These are phyloP conservation scores for Olivierus martensii DNA, from an alignment of 1,140 invertebrate genomes.

Conservation along the genomic window DNA sequence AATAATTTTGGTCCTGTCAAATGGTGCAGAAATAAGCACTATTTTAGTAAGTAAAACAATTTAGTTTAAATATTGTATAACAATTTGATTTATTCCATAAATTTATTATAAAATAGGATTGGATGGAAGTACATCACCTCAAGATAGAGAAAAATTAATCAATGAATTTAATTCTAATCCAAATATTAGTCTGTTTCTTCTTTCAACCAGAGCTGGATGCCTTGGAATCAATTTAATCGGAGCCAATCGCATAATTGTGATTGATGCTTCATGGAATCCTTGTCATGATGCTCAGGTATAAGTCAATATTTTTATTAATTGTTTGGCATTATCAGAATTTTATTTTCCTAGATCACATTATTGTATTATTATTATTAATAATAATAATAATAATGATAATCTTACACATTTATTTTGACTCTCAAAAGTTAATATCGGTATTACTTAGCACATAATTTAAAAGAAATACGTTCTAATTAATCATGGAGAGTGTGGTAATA, in stretches of 20 bases:
- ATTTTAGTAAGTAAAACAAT: slow-evolving; percentile 60
- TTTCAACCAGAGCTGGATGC: slow-evolving; percentile 94
- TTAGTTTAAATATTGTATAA: neutral
- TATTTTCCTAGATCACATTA: neutral
- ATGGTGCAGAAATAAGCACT: slow-evolving; percentile 77
- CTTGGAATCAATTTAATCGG: slow-evolving; percentile 91
- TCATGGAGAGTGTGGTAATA: too few species aligned
- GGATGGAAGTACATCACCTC: slow-evolving; percentile 86
- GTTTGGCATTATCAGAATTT: neutral
- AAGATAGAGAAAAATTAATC: slow-evolving; percentile 90
- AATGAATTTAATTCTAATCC: slow-evolving; percentile 91
- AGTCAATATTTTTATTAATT: too few species aligned
- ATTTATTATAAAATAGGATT: slow-evolving; percentile 37
- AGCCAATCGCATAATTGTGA: slow-evolving; percentile 91
- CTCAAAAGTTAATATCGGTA: too few species aligned
- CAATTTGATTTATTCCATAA: neutral
- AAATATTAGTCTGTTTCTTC: slow-evolving; percentile 79
- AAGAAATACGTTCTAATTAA: too few species aligned
- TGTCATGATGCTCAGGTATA: slow-evolving; percentile 85
- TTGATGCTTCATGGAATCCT: slow-evolving; percentile 99
- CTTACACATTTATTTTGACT: too few species aligned
- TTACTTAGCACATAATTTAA: too few species aligned
- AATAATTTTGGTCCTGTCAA: slow-evolving; percentile 31
- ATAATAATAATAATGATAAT: neutral
- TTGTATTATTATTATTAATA: neutral